A percentile compares a stretch with the other conserved stretches of the same genome.
phyloP scores from a whole-genome alignment of 2,113 vertebrate genomes.

The Trochalopteron elliotii region DNA sequence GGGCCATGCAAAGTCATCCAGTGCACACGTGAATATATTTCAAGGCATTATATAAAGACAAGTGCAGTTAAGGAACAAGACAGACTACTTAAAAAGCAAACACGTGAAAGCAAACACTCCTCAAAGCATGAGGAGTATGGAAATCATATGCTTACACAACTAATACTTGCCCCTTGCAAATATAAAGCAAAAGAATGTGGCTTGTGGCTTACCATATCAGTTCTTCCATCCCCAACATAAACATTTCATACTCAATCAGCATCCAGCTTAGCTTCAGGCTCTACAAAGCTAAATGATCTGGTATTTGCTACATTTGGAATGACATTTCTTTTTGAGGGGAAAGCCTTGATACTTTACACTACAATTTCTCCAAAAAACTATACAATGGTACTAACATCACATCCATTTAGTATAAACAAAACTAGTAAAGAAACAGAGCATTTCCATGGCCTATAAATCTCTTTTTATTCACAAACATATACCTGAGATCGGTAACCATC shows the following conservation, averaged over 20 bases:
- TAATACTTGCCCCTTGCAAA: neutral
- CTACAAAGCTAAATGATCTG: neutral
- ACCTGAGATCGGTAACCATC: neutral
- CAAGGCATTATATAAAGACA: neutral
- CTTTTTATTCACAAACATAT: neutral
- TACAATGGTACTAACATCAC: neutral
- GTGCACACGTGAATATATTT: neutral
- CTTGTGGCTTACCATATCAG: slow-evolving; percentile 10
- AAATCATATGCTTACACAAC: slow-evolving; percentile 5
- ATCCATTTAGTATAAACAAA: slow-evolving; percentile 9
- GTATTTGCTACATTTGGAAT: slow-evolving; percentile 3
- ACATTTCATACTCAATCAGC: slow-evolving; percentile 62
- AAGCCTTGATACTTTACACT: slow-evolving; percentile 12
- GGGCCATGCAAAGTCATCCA: neutral
- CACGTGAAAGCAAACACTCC: too few species aligned
- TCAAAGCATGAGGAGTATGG: neutral
- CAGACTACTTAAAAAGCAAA: slow-evolving; percentile 26
- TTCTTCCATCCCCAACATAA: slow-evolving; percentile 13
- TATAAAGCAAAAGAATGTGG: slow-evolving; percentile 19
- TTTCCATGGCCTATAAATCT: neutral
- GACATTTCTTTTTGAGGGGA: slow-evolving; percentile 39
- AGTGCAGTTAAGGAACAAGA: neutral
- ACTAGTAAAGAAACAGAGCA: neutral
- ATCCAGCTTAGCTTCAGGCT: slow-evolving; percentile 46
- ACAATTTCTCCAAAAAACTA: slow-evolving; percentile 9